Percentiles rank a stretch among this genome's conserved stretches.
Evolutionary conservation across 2,797 vertebrate species (phyloP).

Genomic region (Picus viridis): DNA sequence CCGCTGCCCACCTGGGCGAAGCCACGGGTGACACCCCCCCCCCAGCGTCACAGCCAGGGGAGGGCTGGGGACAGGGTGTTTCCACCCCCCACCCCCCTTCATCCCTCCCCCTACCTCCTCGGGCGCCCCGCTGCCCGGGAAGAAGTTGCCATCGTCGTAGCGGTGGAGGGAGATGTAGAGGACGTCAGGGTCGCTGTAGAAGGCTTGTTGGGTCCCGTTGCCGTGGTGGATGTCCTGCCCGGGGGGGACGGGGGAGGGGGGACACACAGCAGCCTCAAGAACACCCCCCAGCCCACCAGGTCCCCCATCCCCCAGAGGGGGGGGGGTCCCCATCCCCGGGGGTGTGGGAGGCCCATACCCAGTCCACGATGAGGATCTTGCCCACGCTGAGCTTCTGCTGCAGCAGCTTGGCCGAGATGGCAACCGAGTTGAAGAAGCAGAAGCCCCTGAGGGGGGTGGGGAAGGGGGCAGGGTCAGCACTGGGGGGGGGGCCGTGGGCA

Average conservation of each 20-base stretch:
- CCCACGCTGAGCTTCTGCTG: slow-evolving; percentile 93
- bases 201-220: slow-evolving; percentile 95
- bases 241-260: accelerated
- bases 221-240: slow-evolving; percentile 95
- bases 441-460: slow-evolving; percentile 78
- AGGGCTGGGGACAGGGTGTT: neutral
- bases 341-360: slow-evolving; percentile 83
- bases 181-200: slow-evolving; percentile 91
- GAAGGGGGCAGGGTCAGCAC: accelerated
- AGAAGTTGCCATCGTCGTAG: slow-evolving; percentile 96
- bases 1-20: slow-evolving; percentile 88
- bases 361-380: slow-evolving; percentile 95
- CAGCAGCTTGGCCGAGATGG: slow-evolving; percentile 93
- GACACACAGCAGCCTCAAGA: too few relatives aligned
- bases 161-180: slow-evolving; percentile 95
- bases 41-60: accelerated
- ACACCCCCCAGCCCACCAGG: accelerated
- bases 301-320: accelerated
- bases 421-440: slow-evolving; percentile 97
- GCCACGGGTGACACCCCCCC: neutral
- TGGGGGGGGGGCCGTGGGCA: neutral
- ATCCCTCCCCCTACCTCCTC: slow-evolving; percentile 83
- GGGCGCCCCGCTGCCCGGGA: slow-evolving; percentile 94
- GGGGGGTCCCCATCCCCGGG: accelerated
- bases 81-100: neutral